These are phyloP conservation scores for Petrocephalus schoutedeni DNA, from an alignment of 2,797 vertebrate species.

Conservation along the genomic window DNA sequence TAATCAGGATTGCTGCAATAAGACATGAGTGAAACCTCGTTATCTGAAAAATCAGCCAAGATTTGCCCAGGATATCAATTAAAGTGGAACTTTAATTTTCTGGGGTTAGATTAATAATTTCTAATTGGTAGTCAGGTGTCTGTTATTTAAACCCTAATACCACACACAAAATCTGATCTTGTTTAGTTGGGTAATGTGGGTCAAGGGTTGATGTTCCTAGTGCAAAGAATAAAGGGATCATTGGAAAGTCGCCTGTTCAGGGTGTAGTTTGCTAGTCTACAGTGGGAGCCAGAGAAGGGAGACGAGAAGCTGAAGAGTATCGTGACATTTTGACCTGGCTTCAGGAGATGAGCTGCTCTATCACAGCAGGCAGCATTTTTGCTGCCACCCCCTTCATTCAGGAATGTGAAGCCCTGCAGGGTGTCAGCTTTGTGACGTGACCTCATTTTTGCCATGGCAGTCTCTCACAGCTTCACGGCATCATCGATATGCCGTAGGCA, in stretches of 20 bases:
- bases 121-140: not conserved
- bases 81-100: not conserved
- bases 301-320: not conserved
- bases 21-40: not conserved
- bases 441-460: not conserved
- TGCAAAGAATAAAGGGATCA: not conserved
- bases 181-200: not conserved
- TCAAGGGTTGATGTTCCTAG: not conserved
- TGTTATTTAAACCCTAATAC: not conserved
- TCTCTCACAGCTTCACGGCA: not conserved
- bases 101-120: not conserved
- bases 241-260: not conserved
- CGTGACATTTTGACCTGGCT: not conserved
- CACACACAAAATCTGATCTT: not conserved
- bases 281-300: not conserved
- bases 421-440: not conserved
- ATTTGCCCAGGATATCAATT: not conserved
- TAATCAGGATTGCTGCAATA: not conserved
- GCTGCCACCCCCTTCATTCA: not conserved
- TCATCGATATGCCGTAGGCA: not conserved
- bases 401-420: not conserved
- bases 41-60: not conserved
- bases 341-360: not conserved
- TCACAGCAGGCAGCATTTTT: not conserved
- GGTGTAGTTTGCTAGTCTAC: not conserved